These are phyloP conservation scores for Subacronicta megacephala DNA, from an alignment of 2,888 invertebrate species.

Conservation along the genomic window DNA sequence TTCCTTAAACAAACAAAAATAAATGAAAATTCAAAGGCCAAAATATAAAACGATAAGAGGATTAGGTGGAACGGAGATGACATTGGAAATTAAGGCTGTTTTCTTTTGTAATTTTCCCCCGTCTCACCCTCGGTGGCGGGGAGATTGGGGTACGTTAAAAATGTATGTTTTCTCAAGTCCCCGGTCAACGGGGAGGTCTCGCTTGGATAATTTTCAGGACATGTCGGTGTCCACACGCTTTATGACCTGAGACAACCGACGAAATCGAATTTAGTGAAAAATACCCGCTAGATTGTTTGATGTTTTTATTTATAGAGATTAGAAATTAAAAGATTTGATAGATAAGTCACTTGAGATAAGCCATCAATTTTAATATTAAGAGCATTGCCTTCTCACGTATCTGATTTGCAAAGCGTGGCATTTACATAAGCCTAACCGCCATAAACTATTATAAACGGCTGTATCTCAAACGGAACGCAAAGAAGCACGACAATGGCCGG, in stretches of 20 bases:
- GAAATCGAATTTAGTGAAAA: slow-evolving; percentile 58
- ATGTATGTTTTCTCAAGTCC: slow-evolving; percentile 82
- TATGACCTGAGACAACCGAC: slow-evolving; percentile 65
- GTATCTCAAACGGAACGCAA: slow-evolving; percentile 48
- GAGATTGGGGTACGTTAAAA: slow-evolving; percentile 81
- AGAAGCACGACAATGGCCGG: slow-evolving; percentile 55
- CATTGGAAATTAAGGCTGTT: slow-evolving; percentile 90
- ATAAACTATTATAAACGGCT: slow-evolving; percentile 47
- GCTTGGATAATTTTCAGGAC: slow-evolving; percentile 78
- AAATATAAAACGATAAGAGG: slow-evolving; percentile 89
- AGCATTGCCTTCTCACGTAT: slow-evolving; percentile 11
- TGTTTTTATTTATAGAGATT: slow-evolving; percentile 20
- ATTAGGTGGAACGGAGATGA: slow-evolving; percentile 89
- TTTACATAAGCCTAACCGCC: slow-evolving; percentile 22
- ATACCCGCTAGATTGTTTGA: slow-evolving; percentile 37
- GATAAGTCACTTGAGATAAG: neutral
- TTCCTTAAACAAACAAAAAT: slow-evolving; percentile 88
- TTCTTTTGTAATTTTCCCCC: slow-evolving; percentile 89
- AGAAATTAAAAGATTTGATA: neutral
- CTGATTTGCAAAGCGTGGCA: slow-evolving; percentile 30
- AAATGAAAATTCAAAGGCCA: slow-evolving; percentile 89
- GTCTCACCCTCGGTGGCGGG: slow-evolving; percentile 74
- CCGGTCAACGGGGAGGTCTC: slow-evolving; percentile 70
- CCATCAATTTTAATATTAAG: slow-evolving; percentile 11
- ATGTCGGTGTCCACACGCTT: slow-evolving; percentile 73